These are phyloP conservation scores for Hyalella azteca DNA, from an alignment of 2,888 invertebrate genomes.

Conservation along the genomic window DNA sequence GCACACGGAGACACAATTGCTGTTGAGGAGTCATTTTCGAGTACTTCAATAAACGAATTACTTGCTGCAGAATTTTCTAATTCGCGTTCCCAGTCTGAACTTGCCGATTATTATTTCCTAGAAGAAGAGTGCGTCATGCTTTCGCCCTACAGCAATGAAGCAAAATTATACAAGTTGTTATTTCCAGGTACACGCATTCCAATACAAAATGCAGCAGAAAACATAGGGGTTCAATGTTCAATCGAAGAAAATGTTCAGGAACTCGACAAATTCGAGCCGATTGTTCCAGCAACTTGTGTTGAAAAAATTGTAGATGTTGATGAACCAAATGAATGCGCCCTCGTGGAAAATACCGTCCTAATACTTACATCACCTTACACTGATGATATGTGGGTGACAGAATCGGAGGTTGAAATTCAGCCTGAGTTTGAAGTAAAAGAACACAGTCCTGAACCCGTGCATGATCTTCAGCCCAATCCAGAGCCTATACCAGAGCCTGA, in stretches of 20 bases:
- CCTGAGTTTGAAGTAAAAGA: not conserved
- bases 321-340: not conserved
- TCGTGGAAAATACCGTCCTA: not conserved
- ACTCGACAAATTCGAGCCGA: slow-evolving; percentile 6
- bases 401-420: not conserved
- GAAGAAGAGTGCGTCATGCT: slow-evolving; percentile 30
- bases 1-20: not conserved
- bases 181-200: slow-evolving; percentile 1
- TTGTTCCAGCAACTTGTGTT: not conserved
- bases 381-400: slow-evolving; percentile 16
- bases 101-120: slow-evolving; percentile 5
- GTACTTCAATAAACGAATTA: slow-evolving; percentile 24
- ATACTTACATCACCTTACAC: not conserved
- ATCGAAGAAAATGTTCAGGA: slow-evolving; percentile 1
- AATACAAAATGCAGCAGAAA: not conserved
- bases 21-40: not conserved
- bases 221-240: not conserved
- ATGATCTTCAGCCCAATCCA: not conserved
- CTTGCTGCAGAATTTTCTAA: not conserved
- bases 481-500: not conserved
- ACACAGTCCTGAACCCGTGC: not conserved
- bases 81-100: not conserved
- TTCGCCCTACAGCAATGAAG: slow-evolving; percentile 32
- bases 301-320: slow-evolving; percentile 16
- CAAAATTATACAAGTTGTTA: slow-evolving; percentile 19